A percentile compares a stretch with the other conserved stretches of the same genome.
Conservation (phyloP, 1,140 invertebrate species). For the Battus philenor region DNA sequence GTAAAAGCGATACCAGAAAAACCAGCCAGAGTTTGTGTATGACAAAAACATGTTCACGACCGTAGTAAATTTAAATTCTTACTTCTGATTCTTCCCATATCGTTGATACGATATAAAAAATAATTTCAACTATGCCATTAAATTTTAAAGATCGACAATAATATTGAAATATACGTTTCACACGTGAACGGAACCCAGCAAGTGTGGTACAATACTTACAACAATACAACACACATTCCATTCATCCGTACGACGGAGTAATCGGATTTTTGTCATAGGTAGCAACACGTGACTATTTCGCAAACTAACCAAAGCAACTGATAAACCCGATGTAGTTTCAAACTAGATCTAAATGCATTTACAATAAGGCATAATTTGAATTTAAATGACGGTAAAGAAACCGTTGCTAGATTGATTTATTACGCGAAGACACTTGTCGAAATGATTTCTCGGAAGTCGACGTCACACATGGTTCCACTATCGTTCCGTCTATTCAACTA, state of each 20-base stretch:
- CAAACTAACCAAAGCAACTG: background rate
- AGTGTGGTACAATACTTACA: slow-evolving; percentile 3
- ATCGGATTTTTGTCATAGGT: slow-evolving; percentile 12
- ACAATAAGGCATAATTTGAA: background rate
- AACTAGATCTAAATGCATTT: background rate
- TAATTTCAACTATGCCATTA: too few relatives aligned
- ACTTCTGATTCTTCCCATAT: too few relatives aligned
- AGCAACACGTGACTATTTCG: slow-evolving; percentile 3
- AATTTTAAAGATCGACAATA: too few relatives aligned
- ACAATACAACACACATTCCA: slow-evolving; percentile 5
- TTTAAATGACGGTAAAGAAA: background rate
- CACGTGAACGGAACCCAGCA: too few relatives aligned
- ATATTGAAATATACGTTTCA: too few relatives aligned
- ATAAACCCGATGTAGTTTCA: background rate
- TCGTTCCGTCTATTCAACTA: background rate
- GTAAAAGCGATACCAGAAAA: too few relatives aligned
- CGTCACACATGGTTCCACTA: slow-evolving; percentile 10
- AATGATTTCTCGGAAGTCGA: slow-evolving; percentile 4
- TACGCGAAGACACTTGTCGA: slow-evolving; percentile 15
- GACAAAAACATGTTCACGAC: too few relatives aligned
- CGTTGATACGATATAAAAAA: too few relatives aligned
- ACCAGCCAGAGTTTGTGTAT: too few relatives aligned
- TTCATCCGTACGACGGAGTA: slow-evolving; percentile 8
- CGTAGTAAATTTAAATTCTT: too few relatives aligned
- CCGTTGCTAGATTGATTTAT: slow-evolving; percentile 8